A percentile compares a stretch with the other conserved stretches of the same genome.
Conservation (phyloP, 2,113 vertebrate species). For the Thymallus thymallus region DNA sequence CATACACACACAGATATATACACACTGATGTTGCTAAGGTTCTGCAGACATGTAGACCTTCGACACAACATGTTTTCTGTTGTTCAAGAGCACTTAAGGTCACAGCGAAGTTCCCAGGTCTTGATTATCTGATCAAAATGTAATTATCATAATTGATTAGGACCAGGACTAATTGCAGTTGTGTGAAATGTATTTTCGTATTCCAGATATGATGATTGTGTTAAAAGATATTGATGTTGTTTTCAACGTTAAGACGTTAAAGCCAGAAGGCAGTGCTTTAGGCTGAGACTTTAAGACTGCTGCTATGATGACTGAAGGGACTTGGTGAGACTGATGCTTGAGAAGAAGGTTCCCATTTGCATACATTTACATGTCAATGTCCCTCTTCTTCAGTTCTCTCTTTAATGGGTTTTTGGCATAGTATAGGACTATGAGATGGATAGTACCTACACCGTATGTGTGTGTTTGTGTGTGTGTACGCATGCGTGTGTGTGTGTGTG, state of each 20-base stretch:
- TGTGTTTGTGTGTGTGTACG: no score
- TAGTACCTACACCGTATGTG: no score
- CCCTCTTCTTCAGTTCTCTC: conserved; percentile 24
- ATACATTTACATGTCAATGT: conserved; percentile 56
- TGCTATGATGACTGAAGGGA: conserved; percentile 6
- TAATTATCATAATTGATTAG: conserved; percentile 28
- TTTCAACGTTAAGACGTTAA: conserved; percentile 9
- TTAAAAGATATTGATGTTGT: conserved; percentile 40
- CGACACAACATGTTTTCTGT: no score
- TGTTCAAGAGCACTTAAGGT: no score
- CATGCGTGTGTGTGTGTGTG: no score
- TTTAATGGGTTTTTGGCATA: conserved; percentile 37
- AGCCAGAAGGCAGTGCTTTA: background rate
- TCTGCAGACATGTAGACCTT: no score
- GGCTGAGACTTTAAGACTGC: conserved; percentile 22
- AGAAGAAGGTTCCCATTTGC: conserved; percentile 42
- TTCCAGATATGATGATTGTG: conserved; percentile 52
- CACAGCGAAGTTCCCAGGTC: background rate
- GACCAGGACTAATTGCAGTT: conserved; percentile 43
- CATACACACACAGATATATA: no score
- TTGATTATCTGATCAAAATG: conserved; percentile 48
- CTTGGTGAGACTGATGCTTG: conserved; percentile 19
- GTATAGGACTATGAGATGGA: no score
- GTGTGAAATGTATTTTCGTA: conserved; percentile 34
- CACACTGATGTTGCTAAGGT: no score